Evolutionary conservation across 2,113 vertebrate genomes (phyloP).

Genomic region (Myotis brandtii): DNA sequence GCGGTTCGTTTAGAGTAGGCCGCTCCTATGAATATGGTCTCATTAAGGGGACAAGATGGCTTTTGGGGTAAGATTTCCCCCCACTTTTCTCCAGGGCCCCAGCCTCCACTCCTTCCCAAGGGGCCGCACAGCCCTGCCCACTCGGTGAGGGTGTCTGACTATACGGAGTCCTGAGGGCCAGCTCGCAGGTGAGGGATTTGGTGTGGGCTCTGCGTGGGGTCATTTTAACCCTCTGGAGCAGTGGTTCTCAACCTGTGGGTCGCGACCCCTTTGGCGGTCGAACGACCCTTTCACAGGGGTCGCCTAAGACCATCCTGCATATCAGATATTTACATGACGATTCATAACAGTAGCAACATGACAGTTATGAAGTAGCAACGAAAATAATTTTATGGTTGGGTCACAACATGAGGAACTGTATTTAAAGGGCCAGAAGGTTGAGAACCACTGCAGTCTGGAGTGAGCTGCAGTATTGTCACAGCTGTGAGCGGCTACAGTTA

Average conservation of each 20-base stretch:
- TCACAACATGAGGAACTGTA: no score
- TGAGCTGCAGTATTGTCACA: conserved; percentile 64
- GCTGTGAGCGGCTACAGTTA: conserved; percentile 23
- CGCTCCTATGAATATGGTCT: neutral
- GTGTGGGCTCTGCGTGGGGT: neutral
- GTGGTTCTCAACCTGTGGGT: no score
- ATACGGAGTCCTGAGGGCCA: neutral
- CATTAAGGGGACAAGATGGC: neutral
- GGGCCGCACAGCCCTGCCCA: neutral
- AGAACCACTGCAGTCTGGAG: neutral
- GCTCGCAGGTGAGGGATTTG: neutral
- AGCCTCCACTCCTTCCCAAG: neutral
- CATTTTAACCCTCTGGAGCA: neutral
- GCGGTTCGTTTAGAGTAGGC: neutral
- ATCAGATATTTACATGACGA: no score
- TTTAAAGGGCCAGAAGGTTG: no score
- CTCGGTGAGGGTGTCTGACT: neutral
- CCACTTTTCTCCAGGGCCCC: neutral
- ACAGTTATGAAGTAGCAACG: no score
- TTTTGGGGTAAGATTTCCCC: neutral
- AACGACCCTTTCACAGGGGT: no score
- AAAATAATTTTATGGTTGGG: no score
- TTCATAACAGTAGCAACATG: no score
- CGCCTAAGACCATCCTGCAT: no score
- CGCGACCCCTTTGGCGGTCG: no score